A percentile compares a stretch with the other conserved stretches of the same genome.
These are phyloP conservation scores for Agrochola lota DNA, from an alignment of 2,888 invertebrate species.

Conservation along the genomic window DNA sequence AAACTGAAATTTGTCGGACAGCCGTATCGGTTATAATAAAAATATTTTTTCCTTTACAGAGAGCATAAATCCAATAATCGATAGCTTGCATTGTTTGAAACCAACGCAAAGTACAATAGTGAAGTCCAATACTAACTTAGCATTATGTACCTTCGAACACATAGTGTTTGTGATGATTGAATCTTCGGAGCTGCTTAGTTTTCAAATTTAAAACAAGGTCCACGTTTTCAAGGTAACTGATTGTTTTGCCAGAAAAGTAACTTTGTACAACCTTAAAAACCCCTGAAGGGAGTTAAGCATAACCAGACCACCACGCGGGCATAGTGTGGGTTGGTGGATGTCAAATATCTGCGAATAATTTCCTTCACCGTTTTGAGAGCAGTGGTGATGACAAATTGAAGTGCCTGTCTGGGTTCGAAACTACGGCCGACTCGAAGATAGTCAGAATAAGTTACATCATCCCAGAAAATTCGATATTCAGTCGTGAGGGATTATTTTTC, in stretches of 20 bases:
- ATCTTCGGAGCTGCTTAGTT: neutral
- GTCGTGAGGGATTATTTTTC: too few species aligned
- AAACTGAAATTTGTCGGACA: neutral
- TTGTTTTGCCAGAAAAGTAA: neutral
- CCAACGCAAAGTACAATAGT: neutral
- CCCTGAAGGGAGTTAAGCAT: neutral
- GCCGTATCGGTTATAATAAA: conserved; percentile 3
- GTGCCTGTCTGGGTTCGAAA: too few species aligned
- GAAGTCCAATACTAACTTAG: neutral
- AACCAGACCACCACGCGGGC: neutral
- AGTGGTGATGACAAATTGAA: too few species aligned
- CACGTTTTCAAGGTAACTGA: neutral
- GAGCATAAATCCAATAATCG: conserved; percentile 20
- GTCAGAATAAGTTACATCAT: neutral
- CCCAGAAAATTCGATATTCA: neutral
- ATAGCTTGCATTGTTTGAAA: conserved; percentile 4
- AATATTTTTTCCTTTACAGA: too few species aligned
- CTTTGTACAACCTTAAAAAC: too few species aligned
- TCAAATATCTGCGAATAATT: neutral
- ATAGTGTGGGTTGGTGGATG: neutral
- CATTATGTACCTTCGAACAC: too few species aligned
- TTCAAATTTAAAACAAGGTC: neutral
- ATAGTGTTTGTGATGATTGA: neutral
- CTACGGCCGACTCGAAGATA: too few species aligned
- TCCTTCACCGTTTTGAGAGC: neutral